A percentile compares a stretch with the other conserved stretches of the same genome.
Conservation (phyloP, 2,888 invertebrate species). For the Tinea pellionella region DNA sequence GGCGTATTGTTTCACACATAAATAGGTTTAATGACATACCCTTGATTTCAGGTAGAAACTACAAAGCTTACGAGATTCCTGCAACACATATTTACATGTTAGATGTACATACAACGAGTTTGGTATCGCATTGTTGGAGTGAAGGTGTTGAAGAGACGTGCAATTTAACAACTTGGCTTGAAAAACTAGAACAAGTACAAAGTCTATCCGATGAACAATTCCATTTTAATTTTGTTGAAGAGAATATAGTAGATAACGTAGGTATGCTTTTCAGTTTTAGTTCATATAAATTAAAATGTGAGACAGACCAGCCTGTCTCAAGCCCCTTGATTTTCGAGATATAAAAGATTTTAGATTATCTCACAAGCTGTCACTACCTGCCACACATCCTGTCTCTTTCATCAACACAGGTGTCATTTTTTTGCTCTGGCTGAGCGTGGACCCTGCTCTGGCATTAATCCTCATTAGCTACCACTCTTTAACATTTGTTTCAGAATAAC, state of each 20-base stretch:
- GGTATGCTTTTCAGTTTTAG: constrained; percentile 16
- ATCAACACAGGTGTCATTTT: too few relatives aligned
- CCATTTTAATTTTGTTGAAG: constrained; percentile 25
- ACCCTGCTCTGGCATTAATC: too few relatives aligned
- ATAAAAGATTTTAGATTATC: too few relatives aligned
- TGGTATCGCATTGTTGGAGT: constrained; percentile 42
- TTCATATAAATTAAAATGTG: too few relatives aligned
- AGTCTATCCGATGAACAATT: constrained; percentile 45
- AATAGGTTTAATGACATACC: too few relatives aligned
- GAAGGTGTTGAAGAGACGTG: constrained; percentile 24
- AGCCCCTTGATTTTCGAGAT: too few relatives aligned
- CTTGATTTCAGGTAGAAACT: constrained; percentile 39
- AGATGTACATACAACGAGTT: constrained; percentile 38
- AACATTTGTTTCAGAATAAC: constrained; percentile 33
- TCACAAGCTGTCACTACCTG: too few relatives aligned
- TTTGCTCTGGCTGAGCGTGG: too few relatives aligned
- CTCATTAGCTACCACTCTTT: too few relatives aligned
- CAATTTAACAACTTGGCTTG: constrained; percentile 34
- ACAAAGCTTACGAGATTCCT: constrained; percentile 71
- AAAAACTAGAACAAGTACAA: constrained; percentile 36
- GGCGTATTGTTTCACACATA: too few relatives aligned
- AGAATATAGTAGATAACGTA: constrained; percentile 31
- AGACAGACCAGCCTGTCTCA: too few relatives aligned
- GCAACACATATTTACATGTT: constrained; percentile 70
- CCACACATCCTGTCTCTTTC: too few relatives aligned